A percentile compares a stretch with the other conserved stretches of the same genome.
Conservation (phyloP, 2,888 invertebrate genomes). For the Galerucella nymphaeae region DNA sequence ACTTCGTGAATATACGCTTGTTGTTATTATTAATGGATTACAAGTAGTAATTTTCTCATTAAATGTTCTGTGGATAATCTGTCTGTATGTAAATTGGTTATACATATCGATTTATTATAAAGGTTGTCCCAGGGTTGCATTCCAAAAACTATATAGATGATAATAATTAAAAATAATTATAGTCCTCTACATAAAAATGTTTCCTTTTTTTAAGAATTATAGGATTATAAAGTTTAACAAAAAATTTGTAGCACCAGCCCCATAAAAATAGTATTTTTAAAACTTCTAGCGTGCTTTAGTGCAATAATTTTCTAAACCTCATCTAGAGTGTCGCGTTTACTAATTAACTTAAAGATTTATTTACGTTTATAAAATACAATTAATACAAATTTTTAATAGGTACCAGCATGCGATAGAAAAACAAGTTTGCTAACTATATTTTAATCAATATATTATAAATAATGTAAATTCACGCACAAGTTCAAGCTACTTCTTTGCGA, state of each 20-base stretch:
- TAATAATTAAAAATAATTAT: too few species aligned
- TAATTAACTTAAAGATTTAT: background rate
- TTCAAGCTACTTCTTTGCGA: too few species aligned
- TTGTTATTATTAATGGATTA: conserved; percentile 15
- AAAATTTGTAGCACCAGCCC: too few species aligned
- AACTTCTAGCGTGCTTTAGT: background rate
- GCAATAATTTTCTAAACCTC: background rate
- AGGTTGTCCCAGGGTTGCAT: too few species aligned
- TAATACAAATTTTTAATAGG: too few species aligned
- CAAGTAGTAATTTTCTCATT: conserved; percentile 18
- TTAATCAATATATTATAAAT: background rate
- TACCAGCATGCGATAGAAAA: background rate
- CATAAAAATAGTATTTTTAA: too few species aligned
- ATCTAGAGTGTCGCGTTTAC: background rate
- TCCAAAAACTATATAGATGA: too few species aligned
- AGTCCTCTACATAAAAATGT: too few species aligned
- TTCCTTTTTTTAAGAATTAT: too few species aligned
- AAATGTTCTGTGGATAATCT: background rate
- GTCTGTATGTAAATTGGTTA: background rate
- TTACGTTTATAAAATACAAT: background rate
- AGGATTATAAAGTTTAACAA: too few species aligned
- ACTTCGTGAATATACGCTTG: background rate
- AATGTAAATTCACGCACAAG: background rate
- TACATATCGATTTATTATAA: too few species aligned
- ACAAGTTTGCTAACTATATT: too few species aligned